phyloP scores from a whole-genome alignment of 2,888 invertebrate genomes.

The Tenthredo notha region DNA sequence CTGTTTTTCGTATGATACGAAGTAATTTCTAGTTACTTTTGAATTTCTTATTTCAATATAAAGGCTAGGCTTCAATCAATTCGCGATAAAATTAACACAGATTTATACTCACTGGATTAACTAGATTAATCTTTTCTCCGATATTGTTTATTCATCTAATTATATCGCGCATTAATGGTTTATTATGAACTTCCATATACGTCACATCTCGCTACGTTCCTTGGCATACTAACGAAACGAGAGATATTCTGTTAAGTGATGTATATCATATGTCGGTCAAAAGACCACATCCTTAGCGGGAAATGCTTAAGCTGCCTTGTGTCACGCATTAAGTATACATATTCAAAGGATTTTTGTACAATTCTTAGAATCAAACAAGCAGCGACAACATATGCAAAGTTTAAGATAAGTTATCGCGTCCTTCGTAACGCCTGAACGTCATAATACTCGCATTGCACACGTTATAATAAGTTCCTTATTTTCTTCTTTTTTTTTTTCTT shows the following conservation, averaged over 20 bases:
- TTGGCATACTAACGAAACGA: slow-evolving; percentile 23
- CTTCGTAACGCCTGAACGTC: neutral
- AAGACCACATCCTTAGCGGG: slow-evolving; percentile 46
- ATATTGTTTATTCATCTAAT: neutral
- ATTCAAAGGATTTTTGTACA: neutral
- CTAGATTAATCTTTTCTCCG: neutral
- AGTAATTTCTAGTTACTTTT: neutral
- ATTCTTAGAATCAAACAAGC: neutral
- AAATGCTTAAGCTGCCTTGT: neutral
- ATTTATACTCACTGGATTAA: neutral
- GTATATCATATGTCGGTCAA: slow-evolving; percentile 20
- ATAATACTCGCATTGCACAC: neutral
- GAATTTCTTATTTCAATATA: neutral
- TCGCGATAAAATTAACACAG: neutral
- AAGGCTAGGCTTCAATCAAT: neutral
- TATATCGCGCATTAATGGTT: neutral
- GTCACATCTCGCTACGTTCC: neutral
- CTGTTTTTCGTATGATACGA: neutral
- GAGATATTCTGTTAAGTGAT: slow-evolving; percentile 4
- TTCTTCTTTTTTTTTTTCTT: neutral
- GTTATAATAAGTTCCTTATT: neutral
- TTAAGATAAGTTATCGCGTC: neutral
- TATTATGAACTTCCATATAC: slow-evolving; percentile 25
- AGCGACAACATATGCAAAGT: neutral
- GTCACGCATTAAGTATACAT: slow-evolving; percentile 10